Evolutionary conservation across 2,888 invertebrate genomes (phyloP).

Genomic region (Pseudanteris insignis): DNA sequence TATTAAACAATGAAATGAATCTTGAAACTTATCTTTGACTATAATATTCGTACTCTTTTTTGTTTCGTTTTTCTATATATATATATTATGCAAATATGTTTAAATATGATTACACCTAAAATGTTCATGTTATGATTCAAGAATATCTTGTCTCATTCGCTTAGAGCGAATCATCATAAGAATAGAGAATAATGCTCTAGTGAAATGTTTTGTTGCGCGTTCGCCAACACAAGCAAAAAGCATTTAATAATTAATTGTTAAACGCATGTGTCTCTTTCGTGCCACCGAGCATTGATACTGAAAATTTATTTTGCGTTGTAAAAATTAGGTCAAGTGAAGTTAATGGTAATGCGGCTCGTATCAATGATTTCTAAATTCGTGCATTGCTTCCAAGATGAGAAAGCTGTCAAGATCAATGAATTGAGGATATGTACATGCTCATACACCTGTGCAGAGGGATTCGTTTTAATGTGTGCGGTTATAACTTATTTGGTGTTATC

Average conservation of each 20-base stretch:
- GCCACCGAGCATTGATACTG: constrained; percentile 9
- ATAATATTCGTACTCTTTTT: too few relatives aligned
- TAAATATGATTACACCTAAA: too few relatives aligned
- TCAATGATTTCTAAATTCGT: constrained; percentile 39
- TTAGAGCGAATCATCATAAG: not conserved
- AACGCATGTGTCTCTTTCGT: constrained; percentile 8
- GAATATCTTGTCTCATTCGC: too few relatives aligned
- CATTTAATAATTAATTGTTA: constrained; percentile 19
- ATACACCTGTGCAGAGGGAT: not conserved
- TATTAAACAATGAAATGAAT: too few relatives aligned
- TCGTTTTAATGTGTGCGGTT: constrained; percentile 8
- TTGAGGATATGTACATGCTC: constrained; percentile 13
- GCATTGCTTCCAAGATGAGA: constrained; percentile 38
- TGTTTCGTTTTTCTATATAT: too few relatives aligned
- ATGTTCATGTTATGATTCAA: too few relatives aligned
- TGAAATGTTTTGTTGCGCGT: not conserved
- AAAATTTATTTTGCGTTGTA: constrained; percentile 18
- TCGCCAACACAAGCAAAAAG: too few relatives aligned
- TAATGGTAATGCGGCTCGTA: constrained; percentile 25
- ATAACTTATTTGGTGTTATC: constrained; percentile 22
- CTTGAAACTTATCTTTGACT: too few relatives aligned
- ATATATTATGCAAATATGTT: too few relatives aligned
- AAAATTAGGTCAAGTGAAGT: constrained; percentile 37
- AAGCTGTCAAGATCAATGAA: constrained; percentile 40
- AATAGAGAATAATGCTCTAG: constrained; percentile 1